Evolutionary conservation across 2,797 vertebrate species (phyloP).

Genomic region (Dipus sagitta): DNA sequence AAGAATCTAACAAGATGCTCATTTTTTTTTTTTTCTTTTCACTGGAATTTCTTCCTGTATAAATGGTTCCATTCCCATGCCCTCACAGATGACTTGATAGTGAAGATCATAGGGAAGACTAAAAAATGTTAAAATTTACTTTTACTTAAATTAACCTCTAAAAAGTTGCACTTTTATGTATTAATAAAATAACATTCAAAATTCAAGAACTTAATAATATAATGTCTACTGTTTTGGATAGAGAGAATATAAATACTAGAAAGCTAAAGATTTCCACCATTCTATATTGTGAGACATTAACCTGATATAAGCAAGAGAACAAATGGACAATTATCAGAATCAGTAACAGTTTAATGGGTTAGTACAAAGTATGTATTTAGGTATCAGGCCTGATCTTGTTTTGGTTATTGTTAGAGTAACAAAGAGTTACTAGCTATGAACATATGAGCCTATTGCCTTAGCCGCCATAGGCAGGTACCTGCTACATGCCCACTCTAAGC

Average conservation of each 20-base stretch:
- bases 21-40: conserved; percentile 50
- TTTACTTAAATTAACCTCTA: conserved; percentile 34
- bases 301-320: conserved; percentile 31
- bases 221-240: not conserved
- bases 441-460: not conserved
- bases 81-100: not conserved
- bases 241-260: conserved; percentile 17
- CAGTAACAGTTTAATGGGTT: not conserved
- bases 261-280: not conserved
- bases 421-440: not conserved
- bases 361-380: not conserved
- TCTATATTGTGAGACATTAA: not conserved
- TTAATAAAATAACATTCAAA: conserved; percentile 55
- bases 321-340: conserved; percentile 35
- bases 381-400: conserved; percentile 13
- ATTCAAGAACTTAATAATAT: conserved; percentile 43
- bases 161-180: conserved; percentile 45
- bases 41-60: conserved; percentile 42
- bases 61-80: not conserved
- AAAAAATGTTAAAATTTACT: not conserved
- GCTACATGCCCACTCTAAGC: not conserved
- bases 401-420: not conserved
- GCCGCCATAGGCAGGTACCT: not conserved
- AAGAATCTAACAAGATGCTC: conserved; percentile 3
- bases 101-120: not conserved